Evolutionary conservation across 30 jellyfish, hydroid and myxozoan genomes (phyloP), one percentile per base, ranked within the genome.

Genomic region (Morbakka virulenta): DNA sequence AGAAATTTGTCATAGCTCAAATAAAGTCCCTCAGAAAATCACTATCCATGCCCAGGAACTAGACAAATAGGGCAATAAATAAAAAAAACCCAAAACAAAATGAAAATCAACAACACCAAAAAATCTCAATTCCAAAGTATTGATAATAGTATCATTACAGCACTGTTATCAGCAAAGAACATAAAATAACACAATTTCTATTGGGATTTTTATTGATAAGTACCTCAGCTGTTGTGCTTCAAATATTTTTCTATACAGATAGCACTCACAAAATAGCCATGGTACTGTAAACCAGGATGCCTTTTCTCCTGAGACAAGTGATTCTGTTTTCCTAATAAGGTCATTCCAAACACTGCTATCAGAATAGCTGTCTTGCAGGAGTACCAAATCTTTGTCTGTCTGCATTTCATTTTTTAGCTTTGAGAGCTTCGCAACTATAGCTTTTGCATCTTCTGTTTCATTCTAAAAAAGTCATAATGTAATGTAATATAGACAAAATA

Each of bases 261-360:
- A 93, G 50, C 99, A 93, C 52, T 93, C 99, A 35, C 95, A 84
- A 49, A 86, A 61, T 30, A 93, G 89, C 99, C 99, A 93, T 6
- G 99, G 96, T n/a, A 80, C 85, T 61, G 50, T 80, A 68, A 63
- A 85, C 99, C 99, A 93, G 12, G 93, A 41, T 4, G 82, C 29
- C 14, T 70, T 64, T 0, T 35, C 79, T 47, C 69, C 89, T 1
- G 52, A 69, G n/a, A 71, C 96, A 28, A 91, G 87, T 22, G 76
- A 21, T 41, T 90, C 79, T 35, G 80, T 30, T 20, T 76, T 65
- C 28, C 79, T 67, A 6, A 93, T 52, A 51, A 77, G 70, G 20
- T 52, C 69, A 80, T 93, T 93, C 96, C 96, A 93, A 4, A 77
- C 49, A 29, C 30, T 48, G 0, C 20, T 50, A 81, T 93, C 99